Conservation (phyloP, 2,113 vertebrate genomes). For the Tupaia chinensis region DNA sequence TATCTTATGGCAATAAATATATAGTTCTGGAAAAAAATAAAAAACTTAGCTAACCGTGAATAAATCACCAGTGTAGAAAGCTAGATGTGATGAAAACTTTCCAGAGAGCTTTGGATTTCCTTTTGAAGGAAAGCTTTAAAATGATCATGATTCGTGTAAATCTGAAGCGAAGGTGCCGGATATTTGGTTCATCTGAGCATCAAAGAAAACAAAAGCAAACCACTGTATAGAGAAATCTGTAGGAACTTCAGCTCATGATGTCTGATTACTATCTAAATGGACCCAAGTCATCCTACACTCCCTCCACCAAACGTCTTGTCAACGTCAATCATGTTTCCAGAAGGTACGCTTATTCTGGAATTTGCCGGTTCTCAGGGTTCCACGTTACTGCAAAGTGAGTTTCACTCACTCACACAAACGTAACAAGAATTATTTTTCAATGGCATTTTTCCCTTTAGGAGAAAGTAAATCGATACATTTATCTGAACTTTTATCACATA, state of each 20-base stretch:
- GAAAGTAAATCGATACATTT: background rate
- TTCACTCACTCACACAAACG: background rate
- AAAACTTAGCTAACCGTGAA: background rate
- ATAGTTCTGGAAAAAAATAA: no score
- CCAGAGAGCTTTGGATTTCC: background rate
- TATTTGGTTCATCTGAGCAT: background rate
- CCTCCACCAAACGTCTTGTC: no score
- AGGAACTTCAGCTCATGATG: background rate
- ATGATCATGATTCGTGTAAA: background rate
- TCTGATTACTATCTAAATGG: accelerated
- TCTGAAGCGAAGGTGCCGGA: background rate
- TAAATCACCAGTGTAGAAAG: no score
- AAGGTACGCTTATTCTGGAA: background rate
- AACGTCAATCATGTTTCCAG: background rate
- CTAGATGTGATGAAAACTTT: background rate
- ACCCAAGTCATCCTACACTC: accelerated
- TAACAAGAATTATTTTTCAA: background rate
- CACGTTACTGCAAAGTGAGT: background rate
- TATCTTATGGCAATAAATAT: no score
- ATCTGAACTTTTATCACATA: background rate
- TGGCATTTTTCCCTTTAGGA: background rate
- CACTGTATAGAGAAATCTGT: background rate
- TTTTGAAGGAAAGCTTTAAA: background rate
- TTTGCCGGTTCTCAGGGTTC: background rate
- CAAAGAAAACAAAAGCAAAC: background rate